Base-by-base conservation (phyloP, 1,140 invertebrate species). In the Drosophila triauraria region DNA sequence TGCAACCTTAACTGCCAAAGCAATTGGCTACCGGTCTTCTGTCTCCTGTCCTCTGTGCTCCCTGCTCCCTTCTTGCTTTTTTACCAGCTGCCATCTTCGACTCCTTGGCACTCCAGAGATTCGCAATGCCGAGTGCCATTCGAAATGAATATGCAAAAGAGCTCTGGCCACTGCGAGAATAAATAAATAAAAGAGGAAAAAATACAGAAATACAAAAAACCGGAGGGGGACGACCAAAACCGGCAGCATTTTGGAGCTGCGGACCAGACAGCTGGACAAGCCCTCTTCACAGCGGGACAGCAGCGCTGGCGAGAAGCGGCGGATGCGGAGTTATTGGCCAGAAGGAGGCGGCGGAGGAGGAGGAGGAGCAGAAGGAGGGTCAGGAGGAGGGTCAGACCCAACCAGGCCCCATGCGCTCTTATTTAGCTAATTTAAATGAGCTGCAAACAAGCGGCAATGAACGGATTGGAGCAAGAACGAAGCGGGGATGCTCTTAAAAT, bases 1-100 rank as follows among this genome's bases (percentile, higher is more conserved):
- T 85, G 82, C 88, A 91, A 75, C 79, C 88, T 91, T 82, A 91
- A 88, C 80, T 91, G 84, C 88, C 88, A 90, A 78, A 71, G 60
- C 84, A 88, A 91, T 88, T 82, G 81, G 90, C 88, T 91, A 91
- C 88, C 74, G 88, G 88, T 90, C 68, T 91, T 91, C 70, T 78
- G 25, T 58, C 23, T 25, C 9, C 56, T 8, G 40, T 56, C 53
- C 13, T 23, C 20, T 38, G 35, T 35, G 9, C 30, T 32, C 30
- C 30, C 17, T 20, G 23, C 44, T 60, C 20, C 20, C 20, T 48
- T 20, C 20, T 20, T 30, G 50, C 30, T 35, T 10, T 35, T 35
- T 35, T 35, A 35, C 50, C 32, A 54, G 53, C 53, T 56, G 61
- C 46, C 56, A 54, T 53, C 47, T 51, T 44, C 42, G 58, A 63